Conservation (phyloP, 2,888 invertebrate genomes). For the Eueremaeus valkanovi region DNA sequence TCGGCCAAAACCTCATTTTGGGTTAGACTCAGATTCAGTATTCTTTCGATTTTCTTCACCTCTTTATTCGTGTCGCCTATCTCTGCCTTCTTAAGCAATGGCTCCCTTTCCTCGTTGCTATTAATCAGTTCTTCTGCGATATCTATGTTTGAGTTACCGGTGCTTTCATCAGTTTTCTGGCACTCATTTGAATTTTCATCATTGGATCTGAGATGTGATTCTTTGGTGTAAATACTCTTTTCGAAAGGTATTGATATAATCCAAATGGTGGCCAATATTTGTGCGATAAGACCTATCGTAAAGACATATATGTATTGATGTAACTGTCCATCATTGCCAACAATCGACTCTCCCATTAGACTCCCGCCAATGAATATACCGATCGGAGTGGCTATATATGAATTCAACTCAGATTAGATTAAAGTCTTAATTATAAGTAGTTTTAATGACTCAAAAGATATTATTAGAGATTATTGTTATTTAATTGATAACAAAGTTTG, state of each 20-base stretch:
- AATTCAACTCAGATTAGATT: not conserved
- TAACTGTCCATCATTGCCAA: slow-evolving; percentile 22
- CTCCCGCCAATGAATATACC: slow-evolving; percentile 34
- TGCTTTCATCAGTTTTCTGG: not conserved
- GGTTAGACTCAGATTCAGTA: not conserved
- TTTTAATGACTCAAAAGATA: no score
- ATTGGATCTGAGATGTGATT: no score
- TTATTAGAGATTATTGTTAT: no score
- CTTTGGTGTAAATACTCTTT: not conserved
- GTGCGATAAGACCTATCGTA: not conserved
- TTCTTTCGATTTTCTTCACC: not conserved
- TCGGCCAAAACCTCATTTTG: no score
- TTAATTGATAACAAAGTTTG: no score
- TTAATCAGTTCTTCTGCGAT: not conserved
- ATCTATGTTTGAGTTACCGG: not conserved
- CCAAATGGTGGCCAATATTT: slow-evolving; percentile 20
- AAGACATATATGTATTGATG: slow-evolving; percentile 26
- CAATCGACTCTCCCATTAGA: not conserved
- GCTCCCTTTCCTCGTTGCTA: not conserved
- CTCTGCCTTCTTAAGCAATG: not conserved
- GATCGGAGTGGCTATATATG: slow-evolving; percentile 10
- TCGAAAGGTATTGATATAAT: not conserved
- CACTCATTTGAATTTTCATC: not conserved
- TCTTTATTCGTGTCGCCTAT: not conserved
- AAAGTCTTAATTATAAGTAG: not conserved